Base-by-base conservation (phyloP, 1,140 invertebrate species). In the Diprion similis region DNA sequence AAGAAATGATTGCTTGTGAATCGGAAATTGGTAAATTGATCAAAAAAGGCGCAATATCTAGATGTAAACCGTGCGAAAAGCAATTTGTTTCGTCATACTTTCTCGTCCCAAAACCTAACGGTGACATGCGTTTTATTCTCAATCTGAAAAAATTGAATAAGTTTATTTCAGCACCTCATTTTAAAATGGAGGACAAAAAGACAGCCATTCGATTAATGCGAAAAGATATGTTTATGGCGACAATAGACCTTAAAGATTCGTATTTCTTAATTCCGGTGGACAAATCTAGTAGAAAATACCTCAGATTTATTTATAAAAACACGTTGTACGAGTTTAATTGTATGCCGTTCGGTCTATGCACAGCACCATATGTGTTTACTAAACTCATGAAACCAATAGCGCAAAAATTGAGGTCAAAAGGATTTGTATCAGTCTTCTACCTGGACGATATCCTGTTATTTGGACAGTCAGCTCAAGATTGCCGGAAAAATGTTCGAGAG, bases 371-470 rank as follows among this genome's bases (percentile, higher is more conserved):
- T 6, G 24, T 37, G 24, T 78, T 80, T 68, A 77, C 77, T 18
- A 79, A 80, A 73, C n/a, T 79, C 18, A 79, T 79, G 72, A 76
- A 79, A 68, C 77, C 75, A n/a, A 69, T 75, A 71, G 65, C 65
- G 19, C 66, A 68, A 64, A 19, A 46, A 68, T 75, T 69, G 45
- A 75, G 74, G 24, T 15, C 68, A 17, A 75, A 59, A 46, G 66
- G 74, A 37, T 75, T 68, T 18, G 19, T 15, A 17, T 75, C 74
- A 19, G 74, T 75, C n/a, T 45, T 75, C 17, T 75, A 75, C 46
- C 47, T 69, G 1, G 71, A 75, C 65, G 65, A 75, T 70, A 68
- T 72, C 65, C 11, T 75, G 10, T 65, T 72, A 67, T 45, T 71
- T 76, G 70, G 69, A 72, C 13, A 66, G 11, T 66, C 72, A 66